Evolutionary conservation across 1,140 invertebrate genomes (phyloP).

Genomic region (Tetramorium parvispinum): DNA sequence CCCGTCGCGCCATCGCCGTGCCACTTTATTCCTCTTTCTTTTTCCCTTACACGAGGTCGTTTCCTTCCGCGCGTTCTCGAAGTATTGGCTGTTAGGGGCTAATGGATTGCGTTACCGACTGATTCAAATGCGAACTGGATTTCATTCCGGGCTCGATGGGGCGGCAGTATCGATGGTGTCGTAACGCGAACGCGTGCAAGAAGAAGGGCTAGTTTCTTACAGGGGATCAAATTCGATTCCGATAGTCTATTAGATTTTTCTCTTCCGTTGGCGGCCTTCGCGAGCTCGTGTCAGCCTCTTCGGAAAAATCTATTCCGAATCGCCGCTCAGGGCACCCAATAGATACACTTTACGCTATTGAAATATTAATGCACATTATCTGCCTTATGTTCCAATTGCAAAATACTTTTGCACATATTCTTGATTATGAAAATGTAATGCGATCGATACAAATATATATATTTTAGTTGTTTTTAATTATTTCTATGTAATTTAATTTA

Average conservation of each 20-base stretch:
- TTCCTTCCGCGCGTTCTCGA: slow-evolving; percentile 70
- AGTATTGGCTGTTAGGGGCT: slow-evolving; percentile 84
- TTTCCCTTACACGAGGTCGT: slow-evolving; percentile 59
- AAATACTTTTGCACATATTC: not conserved
- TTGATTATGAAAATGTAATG: not conserved
- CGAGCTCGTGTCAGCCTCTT: slow-evolving; percentile 62
- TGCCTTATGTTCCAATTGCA: slow-evolving; percentile 21
- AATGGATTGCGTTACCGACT: slow-evolving; percentile 85
- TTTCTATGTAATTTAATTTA: not conserved
- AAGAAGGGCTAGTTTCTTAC: slow-evolving; percentile 79
- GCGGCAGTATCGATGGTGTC: slow-evolving; percentile 72
- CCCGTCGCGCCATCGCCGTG: slow-evolving; percentile 36
- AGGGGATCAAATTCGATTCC: slow-evolving; percentile 82
- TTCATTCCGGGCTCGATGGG: slow-evolving; percentile 80
- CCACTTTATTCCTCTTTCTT: slow-evolving; percentile 60
- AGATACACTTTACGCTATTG: slow-evolving; percentile 27
- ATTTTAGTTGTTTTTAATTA: not conserved
- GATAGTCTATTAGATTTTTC: slow-evolving; percentile 84
- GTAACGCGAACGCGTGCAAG: slow-evolving; percentile 72
- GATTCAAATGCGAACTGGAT: slow-evolving; percentile 85
- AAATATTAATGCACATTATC: slow-evolving; percentile 31
- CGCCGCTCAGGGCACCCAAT: slow-evolving; percentile 54
- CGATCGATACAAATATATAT: not conserved
- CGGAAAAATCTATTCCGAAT: slow-evolving; percentile 68
- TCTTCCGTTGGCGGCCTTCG: slow-evolving; percentile 67